Evolutionary conservation across 2,113 vertebrate genomes (phyloP).

Genomic region (Pollachius pollachius): DNA sequence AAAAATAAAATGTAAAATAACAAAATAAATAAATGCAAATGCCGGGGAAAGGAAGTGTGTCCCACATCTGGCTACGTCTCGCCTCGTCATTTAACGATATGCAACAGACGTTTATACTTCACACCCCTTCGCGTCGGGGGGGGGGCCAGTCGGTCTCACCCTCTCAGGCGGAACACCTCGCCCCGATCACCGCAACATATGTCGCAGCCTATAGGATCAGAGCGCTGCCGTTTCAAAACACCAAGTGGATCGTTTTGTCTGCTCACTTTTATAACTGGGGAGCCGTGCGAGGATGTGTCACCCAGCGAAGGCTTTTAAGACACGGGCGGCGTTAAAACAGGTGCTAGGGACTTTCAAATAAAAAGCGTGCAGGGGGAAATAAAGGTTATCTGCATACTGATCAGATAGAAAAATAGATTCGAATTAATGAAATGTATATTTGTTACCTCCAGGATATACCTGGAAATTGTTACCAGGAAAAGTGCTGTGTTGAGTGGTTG

Average conservation of each 20-base stretch:
- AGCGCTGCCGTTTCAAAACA: no score
- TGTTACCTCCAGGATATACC: slow-evolving; percentile 65
- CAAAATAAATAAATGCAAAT: not conserved
- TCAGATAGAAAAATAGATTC: slow-evolving; percentile 37
- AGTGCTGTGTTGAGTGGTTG: slow-evolving; percentile 62
- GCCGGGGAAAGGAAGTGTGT: slow-evolving; percentile 27
- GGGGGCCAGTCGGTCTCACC: slow-evolving; percentile 25
- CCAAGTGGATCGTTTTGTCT: slow-evolving; percentile 45
- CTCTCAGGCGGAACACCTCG: slow-evolving; percentile 17
- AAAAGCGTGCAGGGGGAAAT: slow-evolving; percentile 19
- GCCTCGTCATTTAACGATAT: slow-evolving; percentile 64
- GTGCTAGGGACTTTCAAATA: not conserved
- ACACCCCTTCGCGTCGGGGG: slow-evolving; percentile 61
- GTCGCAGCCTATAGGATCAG: no score
- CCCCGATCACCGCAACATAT: not conserved
- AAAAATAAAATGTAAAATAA: slow-evolving; percentile 42
- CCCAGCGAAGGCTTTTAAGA: not conserved
- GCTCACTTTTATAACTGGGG: not conserved
- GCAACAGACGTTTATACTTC: slow-evolving; percentile 71
- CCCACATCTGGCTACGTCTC: slow-evolving; percentile 48
- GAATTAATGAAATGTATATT: slow-evolving; percentile 64
- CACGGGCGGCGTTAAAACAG: no score
- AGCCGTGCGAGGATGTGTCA: not conserved
- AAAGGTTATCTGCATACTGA: slow-evolving; percentile 55
- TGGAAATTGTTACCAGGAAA: slow-evolving; percentile 63